Percentiles rank a stretch among this genome's conserved stretches.
Evolutionary conservation across 2,113 vertebrate genomes (phyloP).

Genomic region (Vanacampus margaritifer): DNA sequence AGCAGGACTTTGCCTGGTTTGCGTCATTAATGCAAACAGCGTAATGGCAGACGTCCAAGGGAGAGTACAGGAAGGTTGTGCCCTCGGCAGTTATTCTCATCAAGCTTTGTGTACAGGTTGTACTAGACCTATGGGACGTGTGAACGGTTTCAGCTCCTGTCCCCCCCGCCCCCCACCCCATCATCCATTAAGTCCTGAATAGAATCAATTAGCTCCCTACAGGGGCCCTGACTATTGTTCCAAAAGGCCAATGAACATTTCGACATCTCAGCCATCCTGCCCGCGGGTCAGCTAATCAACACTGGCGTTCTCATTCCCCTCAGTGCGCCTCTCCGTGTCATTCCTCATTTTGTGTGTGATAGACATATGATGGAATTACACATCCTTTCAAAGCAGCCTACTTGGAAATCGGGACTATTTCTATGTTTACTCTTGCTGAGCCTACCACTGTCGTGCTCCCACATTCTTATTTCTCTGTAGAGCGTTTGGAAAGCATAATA

Average conservation of each 20-base stretch:
- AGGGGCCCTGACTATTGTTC: conserved; percentile 39
- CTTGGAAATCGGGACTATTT: conserved; percentile 2
- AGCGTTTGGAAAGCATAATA: neutral
- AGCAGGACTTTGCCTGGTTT: conserved; percentile 1
- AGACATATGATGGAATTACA: conserved; percentile 69
- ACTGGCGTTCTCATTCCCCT: conserved; percentile 67
- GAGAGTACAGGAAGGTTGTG: conserved; percentile 37
- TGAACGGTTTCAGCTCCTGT: conserved; percentile 26
- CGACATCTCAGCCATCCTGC: conserved; percentile 34
- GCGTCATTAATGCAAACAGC: conserved; percentile 13
- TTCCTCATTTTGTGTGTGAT: conserved; percentile 64
- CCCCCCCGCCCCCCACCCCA: conserved; percentile 37
- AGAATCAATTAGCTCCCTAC: conserved; percentile 68
- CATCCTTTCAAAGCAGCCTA: conserved; percentile 42
- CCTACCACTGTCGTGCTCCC: neutral
- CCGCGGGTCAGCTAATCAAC: conserved; percentile 58
- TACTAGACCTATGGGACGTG: conserved; percentile 28
- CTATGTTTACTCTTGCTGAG: neutral
- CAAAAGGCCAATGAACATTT: conserved; percentile 55
- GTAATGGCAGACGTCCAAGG: conserved; percentile 10
- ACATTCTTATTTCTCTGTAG: neutral
- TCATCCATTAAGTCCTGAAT: conserved; percentile 63
- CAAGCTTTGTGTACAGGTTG: conserved; percentile 33
- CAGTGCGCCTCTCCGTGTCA: conserved; percentile 42
- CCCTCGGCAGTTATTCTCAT: conserved; percentile 39